Percentiles rank a stretch among this genome's conserved stretches.
These are phyloP conservation scores for Zelleria hepariella DNA, from an alignment of 2,888 invertebrate species.

Conservation along the genomic window DNA sequence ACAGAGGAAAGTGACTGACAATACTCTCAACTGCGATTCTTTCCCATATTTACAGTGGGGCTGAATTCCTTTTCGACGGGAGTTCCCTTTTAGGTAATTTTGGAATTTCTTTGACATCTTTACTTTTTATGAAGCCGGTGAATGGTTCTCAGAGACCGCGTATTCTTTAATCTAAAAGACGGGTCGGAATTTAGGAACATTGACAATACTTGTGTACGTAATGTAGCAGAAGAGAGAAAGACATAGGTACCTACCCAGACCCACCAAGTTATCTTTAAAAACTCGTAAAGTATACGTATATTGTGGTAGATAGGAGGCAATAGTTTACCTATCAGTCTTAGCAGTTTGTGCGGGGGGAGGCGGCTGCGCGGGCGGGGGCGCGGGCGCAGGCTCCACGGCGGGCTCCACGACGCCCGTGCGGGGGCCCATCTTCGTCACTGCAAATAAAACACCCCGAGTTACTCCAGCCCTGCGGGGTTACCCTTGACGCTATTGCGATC, in stretches of 20 bases:
- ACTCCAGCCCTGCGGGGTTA: neutral
- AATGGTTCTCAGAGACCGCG: neutral
- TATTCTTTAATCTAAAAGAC: no score
- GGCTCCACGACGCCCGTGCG: constrained; percentile 64
- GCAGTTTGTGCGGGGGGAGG: constrained; percentile 43
- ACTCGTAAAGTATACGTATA: no score
- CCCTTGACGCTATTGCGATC: no score
- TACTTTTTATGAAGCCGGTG: neutral
- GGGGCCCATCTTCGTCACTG: constrained; percentile 81
- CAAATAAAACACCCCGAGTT: neutral
- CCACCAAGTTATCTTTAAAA: no score
- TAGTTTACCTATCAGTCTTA: constrained; percentile 60
- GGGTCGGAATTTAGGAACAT: neutral
- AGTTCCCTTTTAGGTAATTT: neutral
- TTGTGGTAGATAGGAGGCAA: neutral
- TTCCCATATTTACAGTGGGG: neutral
- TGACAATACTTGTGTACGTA: neutral
- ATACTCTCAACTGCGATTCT: neutral
- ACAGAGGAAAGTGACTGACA: neutral
- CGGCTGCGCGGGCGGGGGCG: constrained; percentile 55
- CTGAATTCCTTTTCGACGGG: neutral
- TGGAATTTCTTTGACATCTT: neutral
- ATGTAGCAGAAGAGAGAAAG: neutral
- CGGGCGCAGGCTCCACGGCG: constrained; percentile 59
- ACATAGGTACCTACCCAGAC: no score